Evolutionary conservation across 2,113 vertebrate species (phyloP).

Genomic region (Zosterops pallidus): DNA sequence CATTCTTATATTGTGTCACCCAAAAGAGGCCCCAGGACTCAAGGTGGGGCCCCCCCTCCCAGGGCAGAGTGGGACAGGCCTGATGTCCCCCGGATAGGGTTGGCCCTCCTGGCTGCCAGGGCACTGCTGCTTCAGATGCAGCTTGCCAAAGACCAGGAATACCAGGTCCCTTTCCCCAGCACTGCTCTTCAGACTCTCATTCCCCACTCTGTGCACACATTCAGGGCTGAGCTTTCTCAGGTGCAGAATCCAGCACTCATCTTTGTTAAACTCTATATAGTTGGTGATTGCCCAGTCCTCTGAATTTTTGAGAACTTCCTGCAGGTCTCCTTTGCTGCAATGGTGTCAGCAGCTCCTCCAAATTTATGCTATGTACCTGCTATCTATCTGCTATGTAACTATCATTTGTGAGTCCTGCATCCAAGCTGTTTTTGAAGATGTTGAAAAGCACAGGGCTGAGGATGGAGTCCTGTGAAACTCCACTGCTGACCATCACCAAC

Average conservation of each 20-base stretch:
- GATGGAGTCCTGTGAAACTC: background rate
- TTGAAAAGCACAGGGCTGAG: background rate
- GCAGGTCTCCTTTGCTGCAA: background rate
- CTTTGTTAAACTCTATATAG: background rate
- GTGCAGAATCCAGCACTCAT: fast-evolving
- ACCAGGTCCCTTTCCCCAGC: background rate
- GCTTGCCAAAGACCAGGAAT: fast-evolving
- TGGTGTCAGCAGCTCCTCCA: background rate
- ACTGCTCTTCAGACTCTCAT: background rate
- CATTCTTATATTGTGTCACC: background rate
- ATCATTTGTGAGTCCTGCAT: background rate
- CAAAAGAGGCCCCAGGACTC: background rate
- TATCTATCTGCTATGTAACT: too few species aligned
- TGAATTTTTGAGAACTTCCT: background rate
- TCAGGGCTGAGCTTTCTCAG: background rate
- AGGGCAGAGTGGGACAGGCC: fast-evolving
- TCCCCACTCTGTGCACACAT: too few species aligned
- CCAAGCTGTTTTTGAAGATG: background rate
- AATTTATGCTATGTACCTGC: background rate
- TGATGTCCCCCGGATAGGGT: fast-evolving
- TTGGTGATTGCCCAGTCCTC: background rate
- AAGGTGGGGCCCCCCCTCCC: fast-evolving
- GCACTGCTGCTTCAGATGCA: background rate
- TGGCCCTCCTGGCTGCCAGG: background rate
- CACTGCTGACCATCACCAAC: fast-evolving